These are phyloP conservation scores for Amblyornis subalaris DNA, from an alignment of 2,113 vertebrate genomes.

Conservation along the genomic window DNA sequence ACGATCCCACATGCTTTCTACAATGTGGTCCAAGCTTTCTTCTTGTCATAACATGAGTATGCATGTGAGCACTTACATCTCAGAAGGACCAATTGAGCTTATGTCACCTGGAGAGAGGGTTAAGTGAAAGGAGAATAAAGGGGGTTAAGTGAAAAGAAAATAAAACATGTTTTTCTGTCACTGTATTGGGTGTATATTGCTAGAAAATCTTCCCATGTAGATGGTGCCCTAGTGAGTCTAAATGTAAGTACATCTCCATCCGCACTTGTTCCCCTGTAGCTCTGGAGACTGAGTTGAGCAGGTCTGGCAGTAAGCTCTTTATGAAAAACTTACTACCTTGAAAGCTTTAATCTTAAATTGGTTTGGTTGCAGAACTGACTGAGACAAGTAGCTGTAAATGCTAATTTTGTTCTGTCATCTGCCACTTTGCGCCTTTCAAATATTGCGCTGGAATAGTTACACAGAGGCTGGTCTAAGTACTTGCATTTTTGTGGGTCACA, in stretches of 20 bases:
- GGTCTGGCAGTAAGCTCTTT: neutral
- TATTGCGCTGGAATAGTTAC: neutral
- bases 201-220: neutral
- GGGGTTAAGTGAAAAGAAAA: neutral
- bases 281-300: fast-evolving
- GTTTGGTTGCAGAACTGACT: neutral
- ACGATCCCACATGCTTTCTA: neutral
- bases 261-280: neutral
- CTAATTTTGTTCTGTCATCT: neutral
- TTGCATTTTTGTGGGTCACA: neutral
- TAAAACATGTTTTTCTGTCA: neutral
- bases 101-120: neutral
- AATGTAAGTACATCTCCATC: neutral
- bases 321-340: neutral
- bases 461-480: neutral
- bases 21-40: fast-evolving
- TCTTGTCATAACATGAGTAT: neutral
- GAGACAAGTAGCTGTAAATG: neutral
- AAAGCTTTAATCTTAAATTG: neutral
- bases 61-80: neutral
- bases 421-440: neutral
- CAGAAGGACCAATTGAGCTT: neutral
- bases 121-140: neutral
- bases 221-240: neutral
- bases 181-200: neutral